Evolutionary conservation across 2,888 invertebrate genomes (phyloP).

Genomic region (Eupithecia inturbata): DNA sequence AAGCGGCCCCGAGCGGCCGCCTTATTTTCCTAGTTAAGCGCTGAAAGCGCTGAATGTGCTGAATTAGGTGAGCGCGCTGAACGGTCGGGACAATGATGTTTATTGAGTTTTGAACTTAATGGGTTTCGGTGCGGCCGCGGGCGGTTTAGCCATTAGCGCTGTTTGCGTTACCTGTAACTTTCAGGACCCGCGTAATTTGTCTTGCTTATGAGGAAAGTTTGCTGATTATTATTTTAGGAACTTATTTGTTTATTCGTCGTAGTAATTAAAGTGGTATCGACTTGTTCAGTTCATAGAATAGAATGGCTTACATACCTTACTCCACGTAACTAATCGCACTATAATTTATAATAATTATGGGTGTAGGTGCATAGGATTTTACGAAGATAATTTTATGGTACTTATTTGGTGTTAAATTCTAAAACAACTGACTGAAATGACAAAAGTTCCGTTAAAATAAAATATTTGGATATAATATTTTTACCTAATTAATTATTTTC

Average conservation of each 20-base stretch:
- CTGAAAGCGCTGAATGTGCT: constrained; percentile 48
- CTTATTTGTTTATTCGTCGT: background rate
- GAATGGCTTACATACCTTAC: background rate
- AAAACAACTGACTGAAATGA: too few relatives aligned
- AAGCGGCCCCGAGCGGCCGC: constrained; percentile 76
- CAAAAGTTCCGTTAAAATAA: background rate
- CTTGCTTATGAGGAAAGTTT: constrained; percentile 33
- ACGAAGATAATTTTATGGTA: background rate
- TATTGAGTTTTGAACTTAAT: constrained; percentile 81
- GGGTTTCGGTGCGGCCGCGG: constrained; percentile 69
- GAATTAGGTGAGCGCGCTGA: constrained; percentile 17
- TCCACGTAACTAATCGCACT: background rate
- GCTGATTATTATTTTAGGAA: background rate
- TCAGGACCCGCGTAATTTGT: constrained; percentile 36
- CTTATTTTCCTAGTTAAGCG: constrained; percentile 81
- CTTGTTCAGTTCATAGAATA: background rate
- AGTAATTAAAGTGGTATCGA: background rate
- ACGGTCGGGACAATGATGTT: constrained; percentile 72
- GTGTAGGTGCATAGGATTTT: background rate
- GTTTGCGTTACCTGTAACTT: constrained; percentile 57
- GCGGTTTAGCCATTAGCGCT: constrained; percentile 73
- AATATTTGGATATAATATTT: background rate
- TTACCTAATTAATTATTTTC: background rate
- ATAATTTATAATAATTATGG: background rate
- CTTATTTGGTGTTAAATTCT: background rate